Evolutionary conservation across 1,140 invertebrate species (phyloP).

Genomic region (Cotesia typhae): DNA sequence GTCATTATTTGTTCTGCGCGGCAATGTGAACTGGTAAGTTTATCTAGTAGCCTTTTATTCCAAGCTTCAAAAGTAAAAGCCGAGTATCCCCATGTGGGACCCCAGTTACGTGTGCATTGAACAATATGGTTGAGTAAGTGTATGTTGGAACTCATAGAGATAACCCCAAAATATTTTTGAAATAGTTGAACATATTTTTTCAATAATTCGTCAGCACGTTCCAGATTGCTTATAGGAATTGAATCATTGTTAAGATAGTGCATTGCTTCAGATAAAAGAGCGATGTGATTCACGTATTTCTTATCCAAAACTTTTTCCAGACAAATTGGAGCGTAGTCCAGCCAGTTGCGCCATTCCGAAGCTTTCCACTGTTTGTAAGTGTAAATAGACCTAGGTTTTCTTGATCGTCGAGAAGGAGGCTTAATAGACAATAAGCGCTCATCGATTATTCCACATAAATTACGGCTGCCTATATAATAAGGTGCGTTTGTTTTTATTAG

Average conservation of each 20-base stretch:
- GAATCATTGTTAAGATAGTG: constrained; percentile 11
- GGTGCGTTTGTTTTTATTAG: too few relatives aligned
- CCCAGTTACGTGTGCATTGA: constrained; percentile 33
- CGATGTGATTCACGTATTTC: neutral
- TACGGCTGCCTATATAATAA: too few relatives aligned
- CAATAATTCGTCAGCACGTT: neutral
- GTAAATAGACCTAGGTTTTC: too few relatives aligned
- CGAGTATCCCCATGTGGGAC: constrained; percentile 31
- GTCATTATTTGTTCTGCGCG: too few relatives aligned
- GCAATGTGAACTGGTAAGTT: constrained; percentile 32
- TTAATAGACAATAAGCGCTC: too few relatives aligned
- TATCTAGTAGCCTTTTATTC: too few relatives aligned
- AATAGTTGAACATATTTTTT: constrained; percentile 3
- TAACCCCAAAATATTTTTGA: neutral
- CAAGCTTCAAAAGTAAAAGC: constrained; percentile 34
- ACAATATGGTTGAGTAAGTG: constrained; percentile 35
- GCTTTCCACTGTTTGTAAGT: too few relatives aligned
- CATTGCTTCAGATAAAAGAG: constrained; percentile 2
- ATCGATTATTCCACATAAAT: too few relatives aligned
- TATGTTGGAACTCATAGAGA: constrained; percentile 37
- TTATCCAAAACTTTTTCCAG: too few relatives aligned
- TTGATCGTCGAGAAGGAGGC: too few relatives aligned
- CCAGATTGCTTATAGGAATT: neutral
- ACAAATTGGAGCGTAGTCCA: too few relatives aligned
- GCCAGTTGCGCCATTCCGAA: too few relatives aligned